Evolutionary conservation across 2,797 vertebrate genomes (phyloP).

Genomic region (Erithacus rubecula): DNA sequence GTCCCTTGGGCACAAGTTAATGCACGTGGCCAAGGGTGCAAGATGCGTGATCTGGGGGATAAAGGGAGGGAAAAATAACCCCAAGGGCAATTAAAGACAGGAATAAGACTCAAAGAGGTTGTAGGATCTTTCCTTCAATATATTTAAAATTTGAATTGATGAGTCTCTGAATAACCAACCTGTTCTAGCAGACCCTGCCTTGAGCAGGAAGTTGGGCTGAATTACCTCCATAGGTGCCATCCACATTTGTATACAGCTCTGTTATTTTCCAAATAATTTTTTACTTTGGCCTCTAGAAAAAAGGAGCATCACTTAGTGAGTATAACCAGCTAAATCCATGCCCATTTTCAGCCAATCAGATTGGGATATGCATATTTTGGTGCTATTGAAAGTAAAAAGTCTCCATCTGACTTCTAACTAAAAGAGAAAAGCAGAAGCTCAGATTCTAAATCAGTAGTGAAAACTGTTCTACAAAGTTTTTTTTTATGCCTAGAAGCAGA

Average conservation of each 20-base stretch:
- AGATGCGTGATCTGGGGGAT: background rate
- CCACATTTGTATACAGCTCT: background rate
- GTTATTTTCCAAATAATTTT: background rate
- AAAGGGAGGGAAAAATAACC: background rate
- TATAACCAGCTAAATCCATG: background rate
- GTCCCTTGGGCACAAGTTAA: background rate
- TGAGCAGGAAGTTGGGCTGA: background rate
- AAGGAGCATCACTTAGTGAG: background rate
- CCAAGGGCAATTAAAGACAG: background rate
- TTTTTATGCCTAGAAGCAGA: background rate
- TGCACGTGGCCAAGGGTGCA: accelerated
- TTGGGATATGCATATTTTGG: background rate
- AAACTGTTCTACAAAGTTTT: background rate
- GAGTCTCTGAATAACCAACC: background rate
- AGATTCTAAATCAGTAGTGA: background rate
- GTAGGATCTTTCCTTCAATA: background rate
- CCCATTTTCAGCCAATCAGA: background rate
- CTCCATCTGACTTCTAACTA: background rate
- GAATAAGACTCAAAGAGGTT: background rate
- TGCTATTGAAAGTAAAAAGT: background rate
- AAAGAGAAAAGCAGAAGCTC: background rate
- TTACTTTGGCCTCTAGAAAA: background rate
- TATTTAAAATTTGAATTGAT: background rate
- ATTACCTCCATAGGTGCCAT: background rate
- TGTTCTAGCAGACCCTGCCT: background rate